A percentile compares a stretch with the other conserved stretches of the same genome.
phyloP scores from a whole-genome alignment of 2,113 vertebrate genomes.

The Collichthys lucidus region DNA sequence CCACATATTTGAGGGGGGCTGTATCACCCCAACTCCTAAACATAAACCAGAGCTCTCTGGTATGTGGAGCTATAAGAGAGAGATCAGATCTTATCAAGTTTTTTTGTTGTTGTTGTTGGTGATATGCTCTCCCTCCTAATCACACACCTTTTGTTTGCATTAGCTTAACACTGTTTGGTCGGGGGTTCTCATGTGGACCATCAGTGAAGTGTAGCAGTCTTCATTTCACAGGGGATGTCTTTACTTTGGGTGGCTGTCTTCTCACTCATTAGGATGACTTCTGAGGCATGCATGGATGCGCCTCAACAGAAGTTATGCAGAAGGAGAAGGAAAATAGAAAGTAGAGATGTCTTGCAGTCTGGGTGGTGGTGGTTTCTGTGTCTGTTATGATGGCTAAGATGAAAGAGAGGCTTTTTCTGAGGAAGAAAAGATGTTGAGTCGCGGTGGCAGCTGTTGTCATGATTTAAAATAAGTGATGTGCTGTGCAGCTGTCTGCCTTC shows the following conservation, averaged over 20 bases:
- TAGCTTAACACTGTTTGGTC: not conserved
- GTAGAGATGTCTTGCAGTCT: constrained; percentile 21
- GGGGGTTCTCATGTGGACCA: not conserved
- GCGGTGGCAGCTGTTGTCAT: not conserved
- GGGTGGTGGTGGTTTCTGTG: not conserved
- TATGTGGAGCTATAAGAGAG: constrained; percentile 41
- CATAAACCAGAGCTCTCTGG: constrained; percentile 52
- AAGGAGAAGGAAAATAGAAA: constrained; percentile 32
- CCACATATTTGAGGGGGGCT: not conserved
- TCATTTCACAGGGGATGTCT: constrained; percentile 15
- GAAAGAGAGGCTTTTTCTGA: constrained; percentile 5
- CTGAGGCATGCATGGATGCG: constrained; percentile 36
- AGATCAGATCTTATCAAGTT: constrained; percentile 36
- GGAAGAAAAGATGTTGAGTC: not conserved
- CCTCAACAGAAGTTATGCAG: constrained; percentile 20
- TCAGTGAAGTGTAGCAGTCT: constrained; percentile 6
- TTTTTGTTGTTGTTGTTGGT: not conserved
- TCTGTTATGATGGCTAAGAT: not conserved
- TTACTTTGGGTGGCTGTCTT: constrained; percentile 27
- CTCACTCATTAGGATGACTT: constrained; percentile 33
- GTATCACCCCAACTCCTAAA: constrained; percentile 39
- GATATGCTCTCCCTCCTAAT: constrained; percentile 18
- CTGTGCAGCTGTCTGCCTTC: not conserved
- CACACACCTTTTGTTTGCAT: constrained; percentile 10
- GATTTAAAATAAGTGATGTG: not conserved